phyloP scores from a whole-genome alignment of 1,140 invertebrate genomes.

The Lordiphosa collinella region DNA sequence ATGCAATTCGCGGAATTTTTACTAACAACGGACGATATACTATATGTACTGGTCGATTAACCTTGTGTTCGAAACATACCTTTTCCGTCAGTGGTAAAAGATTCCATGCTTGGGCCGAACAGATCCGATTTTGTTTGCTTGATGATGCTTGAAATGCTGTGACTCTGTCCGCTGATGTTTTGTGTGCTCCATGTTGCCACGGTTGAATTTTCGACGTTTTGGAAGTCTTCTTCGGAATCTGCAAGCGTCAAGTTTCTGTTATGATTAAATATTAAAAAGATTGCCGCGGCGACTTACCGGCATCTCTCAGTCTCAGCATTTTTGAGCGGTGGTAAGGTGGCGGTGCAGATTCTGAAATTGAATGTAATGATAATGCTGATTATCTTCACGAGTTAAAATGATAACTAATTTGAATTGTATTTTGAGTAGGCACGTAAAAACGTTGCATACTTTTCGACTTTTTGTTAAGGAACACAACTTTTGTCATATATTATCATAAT shows the following conservation, averaged over 20 bases:
- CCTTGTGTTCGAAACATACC: constrained; percentile 81
- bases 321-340: constrained; percentile 86
- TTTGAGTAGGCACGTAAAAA: too few species aligned
- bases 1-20: too few species aligned
- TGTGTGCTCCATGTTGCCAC: constrained; percentile 35
- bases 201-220: constrained; percentile 54
- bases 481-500: too few species aligned
- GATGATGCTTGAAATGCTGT: constrained; percentile 56
- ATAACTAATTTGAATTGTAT: too few species aligned
- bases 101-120: constrained; percentile 79
- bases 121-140: constrained; percentile 73
- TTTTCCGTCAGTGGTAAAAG: constrained; percentile 88
- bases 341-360: constrained; percentile 86
- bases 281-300: constrained; percentile 82
- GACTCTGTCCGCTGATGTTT: constrained; percentile 12
- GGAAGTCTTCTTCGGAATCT: constrained; percentile 65
- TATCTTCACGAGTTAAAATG: too few species aligned
- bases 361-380: constrained; percentile 28
- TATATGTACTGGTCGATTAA: too few species aligned
- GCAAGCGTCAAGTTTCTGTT: constrained; percentile 14
- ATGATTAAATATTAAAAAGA: neutral
- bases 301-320: constrained; percentile 85
- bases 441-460: too few species aligned
- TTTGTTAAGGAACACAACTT: too few species aligned
- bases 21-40: too few species aligned